Conservation (phyloP, 2,888 invertebrate genomes). For the Amitus sp. region DNA sequence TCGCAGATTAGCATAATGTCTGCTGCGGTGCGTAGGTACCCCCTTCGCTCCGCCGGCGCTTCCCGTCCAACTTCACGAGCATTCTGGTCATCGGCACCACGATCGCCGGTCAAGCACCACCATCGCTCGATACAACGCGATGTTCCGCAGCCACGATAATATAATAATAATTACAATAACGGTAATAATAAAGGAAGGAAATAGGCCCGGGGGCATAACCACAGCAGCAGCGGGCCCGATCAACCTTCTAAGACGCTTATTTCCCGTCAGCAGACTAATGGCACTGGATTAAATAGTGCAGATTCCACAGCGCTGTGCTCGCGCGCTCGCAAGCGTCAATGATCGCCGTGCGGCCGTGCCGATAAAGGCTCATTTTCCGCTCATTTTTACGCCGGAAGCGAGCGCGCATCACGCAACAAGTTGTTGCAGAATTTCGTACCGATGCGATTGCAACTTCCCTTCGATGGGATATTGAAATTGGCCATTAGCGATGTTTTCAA, state of each 20-base stretch:
- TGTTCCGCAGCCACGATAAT: slow-evolving; percentile 47
- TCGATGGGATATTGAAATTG: not conserved
- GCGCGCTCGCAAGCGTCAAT: no score
- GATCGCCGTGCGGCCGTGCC: not conserved
- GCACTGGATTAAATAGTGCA: slow-evolving; percentile 22
- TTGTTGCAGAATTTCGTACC: slow-evolving; percentile 4
- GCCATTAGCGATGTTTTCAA: not conserved
- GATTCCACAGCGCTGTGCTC: slow-evolving; percentile 4
- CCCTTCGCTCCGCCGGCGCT: slow-evolving; percentile 15
- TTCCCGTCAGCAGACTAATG: slow-evolving; percentile 18
- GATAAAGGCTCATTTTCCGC: slow-evolving; percentile 7
- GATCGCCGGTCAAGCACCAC: slow-evolving; percentile 22
- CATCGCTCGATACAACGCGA: slow-evolving; percentile 35
- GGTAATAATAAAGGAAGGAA: slow-evolving; percentile 44
- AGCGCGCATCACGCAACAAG: slow-evolving; percentile 5
- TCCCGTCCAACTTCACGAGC: slow-evolving; percentile 15
- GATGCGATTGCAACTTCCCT: not conserved
- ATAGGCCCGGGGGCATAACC: slow-evolving; percentile 10
- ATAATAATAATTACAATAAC: slow-evolving; percentile 51
- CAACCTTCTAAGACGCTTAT: slow-evolving; percentile 14
- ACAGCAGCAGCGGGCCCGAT: slow-evolving; percentile 7
- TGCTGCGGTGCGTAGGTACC: slow-evolving; percentile 59
- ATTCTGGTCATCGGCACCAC: slow-evolving; percentile 32
- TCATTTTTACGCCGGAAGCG: not conserved
- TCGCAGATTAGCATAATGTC: slow-evolving; percentile 65